phyloP scores from a whole-genome alignment of 2,113 vertebrate genomes.

The Promerops cafer region DNA sequence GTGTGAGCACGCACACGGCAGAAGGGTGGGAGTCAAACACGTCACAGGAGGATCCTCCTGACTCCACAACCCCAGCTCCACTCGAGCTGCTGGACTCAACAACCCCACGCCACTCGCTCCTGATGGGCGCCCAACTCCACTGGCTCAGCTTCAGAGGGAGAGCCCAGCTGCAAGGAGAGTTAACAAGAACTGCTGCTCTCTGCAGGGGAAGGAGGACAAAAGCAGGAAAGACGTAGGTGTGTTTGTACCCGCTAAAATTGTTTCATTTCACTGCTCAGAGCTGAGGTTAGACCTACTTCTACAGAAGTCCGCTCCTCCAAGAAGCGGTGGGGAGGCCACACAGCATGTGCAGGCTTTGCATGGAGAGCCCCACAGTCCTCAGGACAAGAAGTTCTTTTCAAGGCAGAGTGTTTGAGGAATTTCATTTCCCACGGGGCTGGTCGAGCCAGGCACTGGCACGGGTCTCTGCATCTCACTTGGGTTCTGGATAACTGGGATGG shows the following conservation, averaged over 20 bases:
- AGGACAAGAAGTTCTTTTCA: not conserved
- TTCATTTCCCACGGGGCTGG: not conserved
- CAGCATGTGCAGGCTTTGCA: fast-evolving
- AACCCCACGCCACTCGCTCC: fast-evolving
- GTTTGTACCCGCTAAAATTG: not conserved
- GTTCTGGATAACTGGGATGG: not conserved
- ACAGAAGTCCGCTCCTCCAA: not conserved
- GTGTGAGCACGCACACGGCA: not conserved
- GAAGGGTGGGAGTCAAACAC: not conserved
- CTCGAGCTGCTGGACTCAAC: not conserved
- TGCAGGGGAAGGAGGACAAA: not conserved
- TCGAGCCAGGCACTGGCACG: fast-evolving
- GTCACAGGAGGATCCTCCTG: not conserved
- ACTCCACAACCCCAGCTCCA: not conserved
- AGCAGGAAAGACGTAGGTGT: not conserved
- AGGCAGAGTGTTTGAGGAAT: not conserved
- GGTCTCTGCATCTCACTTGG: not conserved
- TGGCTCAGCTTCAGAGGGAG: not conserved
- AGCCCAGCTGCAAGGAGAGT: not conserved
- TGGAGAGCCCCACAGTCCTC: not conserved
- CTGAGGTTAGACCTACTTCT: not conserved
- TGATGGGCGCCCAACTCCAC: fast-evolving
- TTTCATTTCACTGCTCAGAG: not conserved
- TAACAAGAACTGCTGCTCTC: not conserved
- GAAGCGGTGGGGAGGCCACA: not conserved